Evolutionary conservation across 2,797 vertebrate species (phyloP).

Genomic region (Harpagifer antarcticus): DNA sequence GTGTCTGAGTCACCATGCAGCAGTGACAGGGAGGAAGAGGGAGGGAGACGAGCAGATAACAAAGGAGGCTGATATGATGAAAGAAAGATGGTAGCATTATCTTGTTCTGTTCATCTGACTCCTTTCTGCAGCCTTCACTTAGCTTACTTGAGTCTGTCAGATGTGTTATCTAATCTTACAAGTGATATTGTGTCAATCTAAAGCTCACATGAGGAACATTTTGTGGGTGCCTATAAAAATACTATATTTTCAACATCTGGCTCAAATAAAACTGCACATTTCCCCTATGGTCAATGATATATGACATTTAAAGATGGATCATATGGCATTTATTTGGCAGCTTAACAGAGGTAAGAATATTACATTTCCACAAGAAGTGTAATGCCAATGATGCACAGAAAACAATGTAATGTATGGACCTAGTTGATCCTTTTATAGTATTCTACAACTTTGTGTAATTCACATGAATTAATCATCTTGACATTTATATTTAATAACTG

Average conservation of each 20-base stretch:
- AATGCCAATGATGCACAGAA: neutral
- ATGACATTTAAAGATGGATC: neutral
- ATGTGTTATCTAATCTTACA: conserved; percentile 2
- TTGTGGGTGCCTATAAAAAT: conserved; percentile 16
- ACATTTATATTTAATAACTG: neutral
- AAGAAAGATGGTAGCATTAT: conserved; percentile 75
- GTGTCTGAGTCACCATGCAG: conserved; percentile 85
- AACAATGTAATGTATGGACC: neutral
- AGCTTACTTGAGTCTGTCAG: conserved; percentile 32
- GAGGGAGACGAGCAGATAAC: conserved; percentile 52
- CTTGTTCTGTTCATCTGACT: conserved; percentile 66
- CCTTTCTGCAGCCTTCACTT: conserved; percentile 46
- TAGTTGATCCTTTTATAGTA: neutral
- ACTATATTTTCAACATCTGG: neutral
- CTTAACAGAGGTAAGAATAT: neutral
- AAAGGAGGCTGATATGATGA: conserved; percentile 67
- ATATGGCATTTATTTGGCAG: neutral
- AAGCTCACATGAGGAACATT: conserved; percentile 15
- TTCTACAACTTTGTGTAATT: neutral
- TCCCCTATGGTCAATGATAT: neutral
- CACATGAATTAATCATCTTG: neutral
- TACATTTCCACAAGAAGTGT: neutral
- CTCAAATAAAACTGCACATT: neutral
- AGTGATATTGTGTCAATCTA: conserved; percentile 37
- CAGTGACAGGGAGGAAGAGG: conserved; percentile 69